phyloP scores from a whole-genome alignment of 2,797 vertebrate genomes.

The Bovichtus variegatus region DNA sequence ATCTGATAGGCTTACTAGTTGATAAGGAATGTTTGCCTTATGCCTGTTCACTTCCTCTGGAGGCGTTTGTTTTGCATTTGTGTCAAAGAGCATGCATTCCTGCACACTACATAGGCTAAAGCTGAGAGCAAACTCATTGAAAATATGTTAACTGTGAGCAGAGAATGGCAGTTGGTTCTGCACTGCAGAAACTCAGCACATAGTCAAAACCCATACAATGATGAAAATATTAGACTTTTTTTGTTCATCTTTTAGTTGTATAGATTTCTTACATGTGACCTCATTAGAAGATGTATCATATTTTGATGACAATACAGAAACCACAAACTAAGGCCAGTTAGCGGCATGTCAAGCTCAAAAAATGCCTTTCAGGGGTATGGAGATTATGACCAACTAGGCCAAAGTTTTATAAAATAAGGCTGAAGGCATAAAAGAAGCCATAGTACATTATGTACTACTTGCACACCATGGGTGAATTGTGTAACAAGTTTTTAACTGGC shows the following conservation, averaged over 20 bases:
- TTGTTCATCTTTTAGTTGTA: neutral
- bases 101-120: constrained; percentile 11
- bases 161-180: constrained; percentile 4
- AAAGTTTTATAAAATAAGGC: constrained; percentile 9
- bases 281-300: constrained; percentile 13
- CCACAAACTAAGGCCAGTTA: neutral
- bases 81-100: constrained; percentile 47
- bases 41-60: constrained; percentile 4
- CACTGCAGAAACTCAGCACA: constrained; percentile 10
- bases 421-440: neutral
- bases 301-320: constrained; percentile 4
- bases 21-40: neutral
- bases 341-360: constrained; percentile 8
- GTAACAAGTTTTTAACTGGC: neutral
- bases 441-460: constrained; percentile 14
- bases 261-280: constrained; percentile 12
- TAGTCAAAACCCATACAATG: neutral
- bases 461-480: neutral
- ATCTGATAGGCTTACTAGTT: neutral
- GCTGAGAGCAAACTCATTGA: constrained; percentile 5
- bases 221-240: neutral
- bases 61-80: neutral
- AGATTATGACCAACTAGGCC: neutral
- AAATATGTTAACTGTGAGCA: constrained; percentile 6
- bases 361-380: neutral